Base-by-base conservation (phyloP, 2,888 invertebrate genomes). In the Pemphredon lugubris region DNA sequence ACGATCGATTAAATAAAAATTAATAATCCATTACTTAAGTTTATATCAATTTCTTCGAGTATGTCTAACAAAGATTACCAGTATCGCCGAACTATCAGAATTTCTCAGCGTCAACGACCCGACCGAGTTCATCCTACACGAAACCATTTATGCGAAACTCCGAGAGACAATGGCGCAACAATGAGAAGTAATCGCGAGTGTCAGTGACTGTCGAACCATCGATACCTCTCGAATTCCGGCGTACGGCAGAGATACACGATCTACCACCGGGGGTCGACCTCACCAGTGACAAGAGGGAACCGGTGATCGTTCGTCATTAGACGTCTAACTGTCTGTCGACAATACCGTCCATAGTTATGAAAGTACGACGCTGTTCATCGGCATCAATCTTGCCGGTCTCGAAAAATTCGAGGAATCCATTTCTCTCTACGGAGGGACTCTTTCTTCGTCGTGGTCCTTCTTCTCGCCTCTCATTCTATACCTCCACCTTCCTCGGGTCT, bases 371-470 rank as follows among this genome's bases (percentile, higher is more conserved):
- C 68, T 54, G 72, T 44, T 45, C 63, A 45, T 20, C 63, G 65
- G 75, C 81, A 83, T 84, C 79, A 75, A 83, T 84, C 81, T 82
- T 84, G 32, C 47, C 58, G 72, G 70, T 51, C 82, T 74, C 71
- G 82, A 75, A 82, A n/a, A 80, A 84, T 84, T 81, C 82, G 78
- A 84, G 80, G 85, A 84, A 86, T 84, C 73, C 63, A 58, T 78
- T 73, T 74, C 78, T 67, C 65, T 65, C 67, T 50, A 61, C 21
- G 60, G 54, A 2, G 26, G 54, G 55, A 54, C 47, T 51, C 66
- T 48, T 23, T 39, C n/a, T n/a, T n/a, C n/a, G n/a, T 26, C 20
- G 32, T 39, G 67, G 42, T 60, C 63, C 54, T 66, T 71, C 69
- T 70, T 71, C 69, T 70, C 70, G 70, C 73, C 77, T 76, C 66